These are phyloP conservation scores for Listronotus bonariensis DNA, from an alignment of 1,140 invertebrate genomes.

Conservation along the genomic window DNA sequence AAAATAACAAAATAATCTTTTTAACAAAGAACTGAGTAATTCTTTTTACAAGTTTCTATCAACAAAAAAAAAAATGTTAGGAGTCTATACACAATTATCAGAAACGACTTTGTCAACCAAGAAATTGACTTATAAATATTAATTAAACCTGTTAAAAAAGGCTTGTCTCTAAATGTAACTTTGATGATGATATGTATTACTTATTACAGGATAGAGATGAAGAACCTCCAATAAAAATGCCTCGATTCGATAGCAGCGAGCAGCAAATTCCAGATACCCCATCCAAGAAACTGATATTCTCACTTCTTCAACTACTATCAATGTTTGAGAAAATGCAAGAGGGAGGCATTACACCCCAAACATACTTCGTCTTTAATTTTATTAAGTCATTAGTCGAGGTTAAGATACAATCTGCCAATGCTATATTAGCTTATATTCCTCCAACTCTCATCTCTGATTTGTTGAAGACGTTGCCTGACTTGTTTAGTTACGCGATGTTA, in stretches of 20 bases:
- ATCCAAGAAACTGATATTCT: conserved; percentile 43
- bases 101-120: too few species aligned
- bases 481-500: conserved; percentile 73
- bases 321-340: conserved; percentile 61
- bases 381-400: conserved; percentile 75
- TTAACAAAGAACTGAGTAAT: too few species aligned
- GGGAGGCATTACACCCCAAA: conserved; percentile 78
- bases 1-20: too few species aligned
- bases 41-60: too few species aligned
- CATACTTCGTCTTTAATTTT: conserved; percentile 84
- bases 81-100: too few species aligned
- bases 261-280: conserved; percentile 63
- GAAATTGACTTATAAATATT: too few species aligned
- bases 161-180: too few species aligned
- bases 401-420: conserved; percentile 76
- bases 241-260: conserved; percentile 64
- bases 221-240: conserved; percentile 64
- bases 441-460: conserved; percentile 76
- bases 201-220: conserved; percentile 47
- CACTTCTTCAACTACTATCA: conserved; percentile 45
- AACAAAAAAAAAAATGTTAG: too few species aligned
- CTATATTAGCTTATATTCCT: conserved; percentile 82
- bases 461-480: conserved; percentile 76
- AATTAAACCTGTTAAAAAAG: too few species aligned
- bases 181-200: too few species aligned